Evolutionary conservation across 2,113 vertebrate species (phyloP), one percentile per base, ranked within the genome.

Genomic region (Climacteris rufus): DNA sequence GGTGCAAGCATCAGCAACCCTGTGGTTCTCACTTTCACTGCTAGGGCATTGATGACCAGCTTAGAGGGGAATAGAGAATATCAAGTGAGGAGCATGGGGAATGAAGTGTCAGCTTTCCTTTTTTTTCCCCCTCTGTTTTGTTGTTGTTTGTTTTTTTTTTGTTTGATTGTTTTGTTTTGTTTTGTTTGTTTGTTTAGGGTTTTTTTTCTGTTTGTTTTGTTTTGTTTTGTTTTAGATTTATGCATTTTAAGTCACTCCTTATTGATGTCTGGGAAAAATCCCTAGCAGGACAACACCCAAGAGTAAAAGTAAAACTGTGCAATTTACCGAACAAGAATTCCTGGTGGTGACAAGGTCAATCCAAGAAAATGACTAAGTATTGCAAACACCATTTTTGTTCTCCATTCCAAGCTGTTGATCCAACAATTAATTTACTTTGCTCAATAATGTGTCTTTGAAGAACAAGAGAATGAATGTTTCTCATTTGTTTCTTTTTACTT

Each of bases 11-110:
- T 90, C 93, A 97, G 89, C 92, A 94, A 15, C 53, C 39, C 14
- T 37, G 50, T 61, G 47, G 53, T 93, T 92, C 59, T 89, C 70
- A 60, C 76, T 94, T 94, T 95, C 86, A 66, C 72, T 90, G 50
- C 66, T 82, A 42, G 69, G 94, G 90, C 93, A 96, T 45, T 95
- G 94, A 96, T 77, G 83, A 47, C 54, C 57, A 87, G 74, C 57
- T 95, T 85, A 25, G n/a, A 90, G 39, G 15, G 47, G 35, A 28
- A 33, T 94, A 66, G 66, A 96, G 77, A 92, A 90, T 78, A 79
- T 45, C 52, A 94, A 85, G 74, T 80, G 66, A 77, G 50, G 45
- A 89, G 54, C 33, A 70, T 89, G 39, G 66, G 72, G 76, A 96
- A 66, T 25, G 6, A 87, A 83, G 72, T 60, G 69, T 70, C 44